Evolutionary conservation across 2,113 vertebrate species (phyloP).

Genomic region (Nicator chloris): DNA sequence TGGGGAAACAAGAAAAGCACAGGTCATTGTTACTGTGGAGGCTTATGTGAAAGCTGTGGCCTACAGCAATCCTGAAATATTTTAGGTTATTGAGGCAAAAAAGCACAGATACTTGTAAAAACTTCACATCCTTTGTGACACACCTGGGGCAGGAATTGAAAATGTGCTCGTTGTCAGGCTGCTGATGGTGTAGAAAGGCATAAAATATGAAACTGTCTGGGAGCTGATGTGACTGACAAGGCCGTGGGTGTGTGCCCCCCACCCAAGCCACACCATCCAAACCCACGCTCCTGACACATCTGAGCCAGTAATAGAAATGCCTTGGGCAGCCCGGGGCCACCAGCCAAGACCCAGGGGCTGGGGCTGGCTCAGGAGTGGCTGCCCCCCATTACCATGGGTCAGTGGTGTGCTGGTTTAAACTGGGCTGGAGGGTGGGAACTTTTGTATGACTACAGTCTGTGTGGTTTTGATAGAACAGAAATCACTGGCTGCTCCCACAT

Average conservation of each 20-base stretch:
- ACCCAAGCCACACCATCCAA: neutral
- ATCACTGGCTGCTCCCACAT: neutral
- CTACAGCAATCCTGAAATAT: neutral
- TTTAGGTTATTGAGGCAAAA: neutral
- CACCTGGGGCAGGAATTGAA: neutral
- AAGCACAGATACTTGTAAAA: neutral
- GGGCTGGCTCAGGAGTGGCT: neutral
- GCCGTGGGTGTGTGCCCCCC: neutral
- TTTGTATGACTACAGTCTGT: accelerated
- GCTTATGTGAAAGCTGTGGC: neutral
- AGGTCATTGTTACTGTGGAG: neutral
- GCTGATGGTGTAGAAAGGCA: neutral
- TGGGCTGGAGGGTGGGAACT: neutral
- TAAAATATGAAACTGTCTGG: neutral
- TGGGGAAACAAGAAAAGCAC: neutral
- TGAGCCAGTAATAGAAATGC: neutral
- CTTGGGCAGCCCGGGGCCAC: neutral
- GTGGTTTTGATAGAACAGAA: neutral
- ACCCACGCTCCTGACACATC: accelerated
- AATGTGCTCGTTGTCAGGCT: neutral
- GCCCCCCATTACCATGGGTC: neutral
- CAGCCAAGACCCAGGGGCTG: neutral
- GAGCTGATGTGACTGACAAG: neutral
- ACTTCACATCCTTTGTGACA: neutral
- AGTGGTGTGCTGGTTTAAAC: neutral